A percentile compares a stretch with the other conserved stretches of the same genome.
These are phyloP conservation scores for Ametastegia equiseti DNA, from an alignment of 2,888 invertebrate species.

Conservation along the genomic window DNA sequence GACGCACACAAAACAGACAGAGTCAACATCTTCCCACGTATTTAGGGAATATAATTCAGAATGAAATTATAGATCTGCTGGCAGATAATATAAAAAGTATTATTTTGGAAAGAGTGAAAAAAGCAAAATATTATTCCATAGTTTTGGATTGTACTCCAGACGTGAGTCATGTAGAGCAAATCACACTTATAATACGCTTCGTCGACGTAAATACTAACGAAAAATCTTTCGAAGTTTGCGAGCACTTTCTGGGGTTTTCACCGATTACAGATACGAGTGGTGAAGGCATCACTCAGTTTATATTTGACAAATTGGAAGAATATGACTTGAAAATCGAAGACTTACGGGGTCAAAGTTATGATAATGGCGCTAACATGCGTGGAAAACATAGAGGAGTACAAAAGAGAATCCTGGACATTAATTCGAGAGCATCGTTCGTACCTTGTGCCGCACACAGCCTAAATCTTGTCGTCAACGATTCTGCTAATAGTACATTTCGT, in stretches of 20 bases:
- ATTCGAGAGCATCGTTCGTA: constrained; percentile 45
- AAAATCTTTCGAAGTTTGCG: constrained; percentile 52
- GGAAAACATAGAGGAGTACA: constrained; percentile 48
- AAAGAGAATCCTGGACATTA: constrained; percentile 47
- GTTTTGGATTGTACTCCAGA: constrained; percentile 62
- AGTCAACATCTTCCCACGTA: constrained; percentile 44
- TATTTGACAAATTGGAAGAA: constrained; percentile 50
- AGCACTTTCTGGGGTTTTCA: constrained; percentile 56
- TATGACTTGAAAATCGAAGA: constrained; percentile 50
- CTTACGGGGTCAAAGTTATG: constrained; percentile 48
- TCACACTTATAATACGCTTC: constrained; percentile 57
- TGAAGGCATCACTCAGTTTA: constrained; percentile 51
- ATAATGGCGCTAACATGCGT: constrained; percentile 52
- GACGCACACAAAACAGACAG: constrained; percentile 33
- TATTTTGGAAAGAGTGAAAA: constrained; percentile 48
- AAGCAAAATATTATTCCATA: constrained; percentile 60
- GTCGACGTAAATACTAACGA: constrained; percentile 54
- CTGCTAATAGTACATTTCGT: too few species aligned
- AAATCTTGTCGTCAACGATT: constrained; percentile 47
- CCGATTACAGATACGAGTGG: constrained; percentile 53
- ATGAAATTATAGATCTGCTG: constrained; percentile 52
- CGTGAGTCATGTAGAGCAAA: constrained; percentile 58
- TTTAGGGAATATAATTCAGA: constrained; percentile 51
- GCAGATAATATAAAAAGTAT: constrained; percentile 46
- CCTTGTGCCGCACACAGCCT: constrained; percentile 44